Base-by-base conservation (phyloP, 2,888 invertebrate genomes). In the Tenthredo distinguenda region DNA sequence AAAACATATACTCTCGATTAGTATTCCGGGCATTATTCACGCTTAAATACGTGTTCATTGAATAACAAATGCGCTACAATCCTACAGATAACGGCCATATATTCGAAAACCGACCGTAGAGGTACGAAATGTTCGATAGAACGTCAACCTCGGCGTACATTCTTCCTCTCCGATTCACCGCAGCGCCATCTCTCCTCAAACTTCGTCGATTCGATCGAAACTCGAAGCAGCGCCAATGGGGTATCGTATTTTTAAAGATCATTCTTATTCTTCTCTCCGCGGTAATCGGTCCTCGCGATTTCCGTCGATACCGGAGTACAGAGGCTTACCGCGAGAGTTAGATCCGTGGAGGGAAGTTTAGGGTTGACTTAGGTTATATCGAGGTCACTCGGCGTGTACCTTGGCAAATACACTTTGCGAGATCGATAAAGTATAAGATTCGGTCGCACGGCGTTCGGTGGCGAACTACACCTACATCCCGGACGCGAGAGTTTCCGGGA, bases 381-480 rank as follows among this genome's bases (percentile, higher is more conserved):
- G 77, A 31, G 50, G 77, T 77, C 55, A 74, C 77, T 47, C 50
- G 10, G 31, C 47, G 77, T 55, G 50, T 77, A 77, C 55, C 77
- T 77, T n/a, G 0, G 77, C 50, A 77, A 77, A 77, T 77, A 77
- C 55, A 77, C 77, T 77, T 77, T 77, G 34, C n/a, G 18, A 77
- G 18, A 77, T 77, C 77, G 77, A 77, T 77, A 77, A n/a, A 74
- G 72, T 43, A 47, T 47, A 4, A 40, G 12, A 74, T 43, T 43
- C 21, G n/a, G 10, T 4, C 12, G 40, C 3, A 15, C 1, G 50
- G 18, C 18, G 2, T 21, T n/a, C 50, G 47, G 5, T 2, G 40
- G 3, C 21, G 21, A 21, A 12, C 62, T 31, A 34, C 31, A 26
- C 26, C 26, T 26, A 18, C 1, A 34, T 55, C 34, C 34, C 55